Evolutionary conservation across 2,113 vertebrate genomes (phyloP), one percentile per base, ranked within the genome.

Genomic region (Halichoerus grypus): DNA sequence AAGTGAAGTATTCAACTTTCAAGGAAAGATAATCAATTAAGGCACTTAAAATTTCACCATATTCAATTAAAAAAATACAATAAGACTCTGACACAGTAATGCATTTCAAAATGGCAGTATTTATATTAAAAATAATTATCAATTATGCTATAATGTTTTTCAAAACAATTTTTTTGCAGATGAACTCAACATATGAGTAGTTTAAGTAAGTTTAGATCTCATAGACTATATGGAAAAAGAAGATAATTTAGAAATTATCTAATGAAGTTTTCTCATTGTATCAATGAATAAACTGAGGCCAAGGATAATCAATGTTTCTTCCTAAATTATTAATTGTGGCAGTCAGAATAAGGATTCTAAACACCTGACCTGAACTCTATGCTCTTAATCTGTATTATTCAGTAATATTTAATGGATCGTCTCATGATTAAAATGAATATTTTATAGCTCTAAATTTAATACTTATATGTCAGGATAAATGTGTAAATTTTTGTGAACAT

Each of bases 51-150:
- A 84, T 65, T 91, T 83, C 10, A 82, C 13, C 13, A 16, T 84
- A 18, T 59, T 96, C 10, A 91, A 67, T 74, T 53, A 55, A 57
- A 57, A 83, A 79, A 77, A 67, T 26, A 55, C 26, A 82, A 46
- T 4, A 83, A 31, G 9, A 18, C 19, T 46, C 14, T 87, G 5
- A 93, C 88, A 91, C 33, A 4, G 2, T 31, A 59, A 86, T 71
- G 22, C 16, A 59, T 85, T 91, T 95, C 86, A 51, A 71, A 96
- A 61, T 63, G 22, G 33, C 1, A 81, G 1, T n/a, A n/a, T 86
- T 72, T 94, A 55, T 9, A 96, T 59, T 88, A 71, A 74, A 92
- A 96, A 79, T 72, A 83, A 57, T 10, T 81, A 81, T 69, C 12
- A 49, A 28, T 85, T 8, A 63, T 84, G 1, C 14, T 84, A 57